Evolutionary conservation across 2,113 vertebrate genomes (phyloP), one percentile per base, ranked within the genome.

Genomic region (Tursiops truncatus): DNA sequence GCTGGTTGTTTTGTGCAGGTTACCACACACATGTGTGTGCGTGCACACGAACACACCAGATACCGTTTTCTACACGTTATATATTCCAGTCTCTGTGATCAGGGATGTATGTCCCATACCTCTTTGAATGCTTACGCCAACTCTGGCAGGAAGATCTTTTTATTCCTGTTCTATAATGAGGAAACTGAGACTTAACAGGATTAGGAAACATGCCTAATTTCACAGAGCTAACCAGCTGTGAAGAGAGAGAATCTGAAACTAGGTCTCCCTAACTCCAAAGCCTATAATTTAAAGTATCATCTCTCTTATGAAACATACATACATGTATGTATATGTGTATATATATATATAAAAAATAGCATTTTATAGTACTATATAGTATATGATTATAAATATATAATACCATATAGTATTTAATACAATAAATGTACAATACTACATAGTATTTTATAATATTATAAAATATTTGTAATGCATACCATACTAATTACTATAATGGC

Each of bases 201-300:
- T 50, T 60, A 71, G 25, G 21, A 93, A 81, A 67, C 8, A 33
- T 68, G 25, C 44, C 11, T 41, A 23, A 89, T 67, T 2, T 56
- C 26, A 89, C 44, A 93, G 23, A 38, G 31, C 13, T 44, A 62
- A 73, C 10, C 65, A 76, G 62, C 14, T 77, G 6, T 91, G 1
- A 23, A 79, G 12, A 62, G 41, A 13, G 67, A 62, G 26, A 91
- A 68, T 89, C 36, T 96, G 47, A 95, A 94, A 87, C 4, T 17
- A 38, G 6, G 50, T 70, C 8, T 93, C 15, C 20, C 53, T 68
- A 20, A 70, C 63, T 70, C 14, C 31, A 53, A 94, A 87, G 14
- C 1, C 58, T 87, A 3, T 80, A 44, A 88, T 56, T n/a, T 80
- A 62, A 92, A 68, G 9, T 60, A 83, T 74, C 25, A 33, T 74